These are phyloP conservation scores for Acestrorhynchus altus DNA, from an alignment of 2,797 vertebrate genomes.

Conservation along the genomic window DNA sequence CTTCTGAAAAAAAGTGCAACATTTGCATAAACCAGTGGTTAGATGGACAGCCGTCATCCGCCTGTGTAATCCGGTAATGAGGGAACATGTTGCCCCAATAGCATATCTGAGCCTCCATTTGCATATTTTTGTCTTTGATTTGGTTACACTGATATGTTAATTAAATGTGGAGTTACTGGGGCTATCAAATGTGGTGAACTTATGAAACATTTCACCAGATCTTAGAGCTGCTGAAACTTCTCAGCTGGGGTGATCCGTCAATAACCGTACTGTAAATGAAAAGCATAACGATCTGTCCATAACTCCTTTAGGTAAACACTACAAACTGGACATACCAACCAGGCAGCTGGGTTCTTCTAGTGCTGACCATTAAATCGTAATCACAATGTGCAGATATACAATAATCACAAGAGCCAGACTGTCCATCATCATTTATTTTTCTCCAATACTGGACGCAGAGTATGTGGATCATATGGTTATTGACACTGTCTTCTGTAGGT, in stretches of 20 bases:
- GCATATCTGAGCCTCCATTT: constrained; percentile 48
- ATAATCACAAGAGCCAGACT: too few relatives aligned
- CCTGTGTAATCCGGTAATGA: constrained; percentile 34
- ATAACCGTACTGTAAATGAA: not conserved
- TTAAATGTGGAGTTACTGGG: constrained; percentile 53
- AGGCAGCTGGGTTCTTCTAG: too few relatives aligned
- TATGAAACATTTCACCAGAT: constrained; percentile 20
- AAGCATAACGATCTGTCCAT: too few relatives aligned
- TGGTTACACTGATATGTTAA: constrained; percentile 51
- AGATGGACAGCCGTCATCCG: constrained; percentile 43
- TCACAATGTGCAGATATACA: too few relatives aligned
- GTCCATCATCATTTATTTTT: too few relatives aligned
- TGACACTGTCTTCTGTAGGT: too few relatives aligned
- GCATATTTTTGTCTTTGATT: constrained; percentile 57
- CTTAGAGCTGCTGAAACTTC: not conserved
- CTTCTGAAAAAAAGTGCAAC: constrained; percentile 33
- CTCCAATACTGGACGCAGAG: too few relatives aligned
- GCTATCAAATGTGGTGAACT: constrained; percentile 48
- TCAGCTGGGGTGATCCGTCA: not conserved
- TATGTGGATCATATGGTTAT: too few relatives aligned
- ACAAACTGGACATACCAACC: too few relatives aligned
- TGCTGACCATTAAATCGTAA: too few relatives aligned
- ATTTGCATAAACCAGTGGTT: constrained; percentile 31
- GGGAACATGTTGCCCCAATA: constrained; percentile 16
- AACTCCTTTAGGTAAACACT: too few relatives aligned